A percentile compares a stretch with the other conserved stretches of the same genome.
Evolutionary conservation across 2,113 vertebrate species (phyloP).

Genomic region (Rhombomys opimus): DNA sequence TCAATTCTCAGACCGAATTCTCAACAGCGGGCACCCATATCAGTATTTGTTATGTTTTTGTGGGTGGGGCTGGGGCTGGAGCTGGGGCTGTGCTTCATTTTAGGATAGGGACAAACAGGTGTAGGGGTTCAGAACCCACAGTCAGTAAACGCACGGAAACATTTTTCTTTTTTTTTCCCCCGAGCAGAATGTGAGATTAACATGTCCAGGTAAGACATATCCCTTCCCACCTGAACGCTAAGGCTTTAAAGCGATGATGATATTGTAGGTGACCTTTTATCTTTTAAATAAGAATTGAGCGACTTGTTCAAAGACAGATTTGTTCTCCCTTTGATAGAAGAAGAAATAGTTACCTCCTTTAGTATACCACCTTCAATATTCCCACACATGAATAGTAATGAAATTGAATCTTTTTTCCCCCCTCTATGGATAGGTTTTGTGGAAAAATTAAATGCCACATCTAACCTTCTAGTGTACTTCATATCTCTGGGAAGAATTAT

Average conservation of each 20-base stretch:
- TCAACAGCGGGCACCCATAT: constrained; percentile 49
- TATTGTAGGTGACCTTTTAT: constrained; percentile 96
- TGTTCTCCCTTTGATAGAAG: constrained; percentile 92
- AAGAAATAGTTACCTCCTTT: constrained; percentile 95
- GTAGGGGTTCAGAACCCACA: constrained; percentile 74
- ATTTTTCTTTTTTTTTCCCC: not conserved
- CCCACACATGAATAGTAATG: constrained; percentile 99
- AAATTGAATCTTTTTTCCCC: constrained; percentile 97
- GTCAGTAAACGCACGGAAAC: constrained; percentile 53
- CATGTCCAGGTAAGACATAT: constrained; percentile 86
- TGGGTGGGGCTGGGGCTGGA: not conserved
- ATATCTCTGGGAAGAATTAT: constrained; percentile 99
- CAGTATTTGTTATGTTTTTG: not conserved
- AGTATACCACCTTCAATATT: constrained; percentile 93
- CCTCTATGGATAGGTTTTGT: constrained; percentile 92
- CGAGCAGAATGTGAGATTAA: constrained; percentile 85
- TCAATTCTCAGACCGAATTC: constrained; percentile 71
- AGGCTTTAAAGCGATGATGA: constrained; percentile 90
- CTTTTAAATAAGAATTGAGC: constrained; percentile 96
- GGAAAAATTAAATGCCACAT: constrained; percentile 97
- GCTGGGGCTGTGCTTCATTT: constrained; percentile 54
- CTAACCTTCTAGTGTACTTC: constrained; percentile 99
- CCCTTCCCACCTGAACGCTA: constrained; percentile 82
- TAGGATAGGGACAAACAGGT: constrained; percentile 71
- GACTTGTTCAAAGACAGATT: constrained; percentile 94